Conservation (phyloP, 2,888 invertebrate genomes). For the Protodeltote pygarga region DNA sequence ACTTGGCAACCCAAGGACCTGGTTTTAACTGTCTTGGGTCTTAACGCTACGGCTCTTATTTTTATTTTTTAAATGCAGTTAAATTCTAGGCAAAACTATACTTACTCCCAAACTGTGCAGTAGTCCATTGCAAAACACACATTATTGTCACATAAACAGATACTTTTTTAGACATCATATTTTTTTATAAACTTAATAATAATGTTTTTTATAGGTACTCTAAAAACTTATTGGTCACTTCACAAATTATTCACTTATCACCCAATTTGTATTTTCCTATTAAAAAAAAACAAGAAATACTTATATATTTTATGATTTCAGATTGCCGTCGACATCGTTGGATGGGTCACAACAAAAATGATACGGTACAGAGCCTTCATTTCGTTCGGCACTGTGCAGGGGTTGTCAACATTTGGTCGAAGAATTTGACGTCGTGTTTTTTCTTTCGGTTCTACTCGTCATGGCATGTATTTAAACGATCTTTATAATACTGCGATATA, state of each 20-base stretch:
- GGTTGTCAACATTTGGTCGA: conserved; percentile 57
- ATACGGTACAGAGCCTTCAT: conserved; percentile 74
- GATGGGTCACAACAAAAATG: conserved; percentile 73
- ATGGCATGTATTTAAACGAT: neutral
- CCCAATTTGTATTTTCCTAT: neutral
- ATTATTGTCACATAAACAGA: conserved; percentile 57
- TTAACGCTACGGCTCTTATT: too few species aligned
- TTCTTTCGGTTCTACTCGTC: neutral
- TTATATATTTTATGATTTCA: conserved; percentile 9
- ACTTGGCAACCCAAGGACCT: too few species aligned
- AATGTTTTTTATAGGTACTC: neutral
- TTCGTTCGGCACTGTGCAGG: conserved; percentile 67
- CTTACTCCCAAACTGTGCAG: conserved; percentile 83
- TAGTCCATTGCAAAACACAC: conserved; percentile 64
- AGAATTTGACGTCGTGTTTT: conserved; percentile 1
- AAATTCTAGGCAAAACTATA: conserved; percentile 26
- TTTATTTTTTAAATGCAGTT: neutral
- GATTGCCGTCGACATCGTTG: conserved; percentile 44
- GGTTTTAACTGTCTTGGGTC: too few species aligned
- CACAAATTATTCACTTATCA: conserved; percentile 5
- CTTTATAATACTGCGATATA: neutral
- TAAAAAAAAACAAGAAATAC: too few species aligned
- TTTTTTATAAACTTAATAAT: neutral
- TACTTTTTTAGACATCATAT: conserved; percentile 42
- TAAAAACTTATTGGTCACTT: neutral